phyloP scores from a whole-genome alignment of 2,797 vertebrate species.

The Spondyliosoma cantharus region DNA sequence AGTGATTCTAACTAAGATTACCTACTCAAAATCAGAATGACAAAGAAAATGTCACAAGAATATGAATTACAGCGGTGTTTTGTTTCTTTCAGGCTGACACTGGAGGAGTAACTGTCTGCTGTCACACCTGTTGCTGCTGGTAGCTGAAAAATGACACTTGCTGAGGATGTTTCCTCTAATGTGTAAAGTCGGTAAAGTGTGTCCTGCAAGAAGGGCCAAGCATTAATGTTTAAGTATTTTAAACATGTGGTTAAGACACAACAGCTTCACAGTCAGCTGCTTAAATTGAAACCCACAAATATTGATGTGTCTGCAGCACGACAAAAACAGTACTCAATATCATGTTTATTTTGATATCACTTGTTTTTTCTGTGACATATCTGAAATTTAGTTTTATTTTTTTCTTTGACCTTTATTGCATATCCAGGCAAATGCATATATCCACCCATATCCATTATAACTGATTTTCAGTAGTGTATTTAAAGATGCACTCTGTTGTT shows the following conservation, averaged over 20 bases:
- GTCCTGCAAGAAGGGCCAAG: background rate
- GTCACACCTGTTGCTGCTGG: conserved; percentile 74
- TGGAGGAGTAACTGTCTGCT: conserved; percentile 9
- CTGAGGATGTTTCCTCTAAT: background rate
- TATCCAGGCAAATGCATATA: no score
- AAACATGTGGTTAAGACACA: background rate
- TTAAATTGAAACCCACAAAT: background rate
- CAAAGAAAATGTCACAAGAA: background rate
- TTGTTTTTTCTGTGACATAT: no score
- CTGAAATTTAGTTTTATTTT: no score
- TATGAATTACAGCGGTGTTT: background rate
- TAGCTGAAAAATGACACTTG: conserved; percentile 40
- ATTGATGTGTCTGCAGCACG: no score
- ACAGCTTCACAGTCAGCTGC: background rate
- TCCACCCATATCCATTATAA: no score
- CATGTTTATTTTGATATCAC: no score
- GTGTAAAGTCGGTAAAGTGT: background rate
- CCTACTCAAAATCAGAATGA: background rate
- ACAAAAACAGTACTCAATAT: background rate
- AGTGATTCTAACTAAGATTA: background rate
- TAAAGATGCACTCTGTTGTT: no score
- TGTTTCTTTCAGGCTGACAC: conserved; percentile 8
- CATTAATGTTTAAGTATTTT: background rate
- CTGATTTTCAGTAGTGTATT: no score
- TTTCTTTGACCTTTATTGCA: no score